Conservation (phyloP, 2,797 vertebrate species). For the Chloroceryle amazona region DNA sequence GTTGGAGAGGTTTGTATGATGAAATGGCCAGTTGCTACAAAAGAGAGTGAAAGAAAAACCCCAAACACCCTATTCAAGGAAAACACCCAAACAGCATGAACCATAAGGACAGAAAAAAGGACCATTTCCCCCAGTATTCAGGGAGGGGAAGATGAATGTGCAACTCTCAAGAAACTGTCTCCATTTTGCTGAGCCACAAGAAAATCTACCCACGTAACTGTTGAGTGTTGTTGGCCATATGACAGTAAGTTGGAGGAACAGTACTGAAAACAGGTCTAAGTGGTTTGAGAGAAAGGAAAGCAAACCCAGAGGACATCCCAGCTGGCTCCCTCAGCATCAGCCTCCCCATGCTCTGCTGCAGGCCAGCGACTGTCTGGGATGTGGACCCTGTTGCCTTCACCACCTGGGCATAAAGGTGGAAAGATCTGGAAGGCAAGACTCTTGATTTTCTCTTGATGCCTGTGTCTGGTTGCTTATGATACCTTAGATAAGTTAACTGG, state of each 20-base stretch:
- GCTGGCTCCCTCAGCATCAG: background rate
- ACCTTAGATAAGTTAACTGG: background rate
- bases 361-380: background rate
- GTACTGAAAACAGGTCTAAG: background rate
- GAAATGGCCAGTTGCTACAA: background rate
- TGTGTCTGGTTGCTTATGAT: background rate
- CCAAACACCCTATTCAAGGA: background rate
- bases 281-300: background rate
- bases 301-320: background rate
- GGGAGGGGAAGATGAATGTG: background rate
- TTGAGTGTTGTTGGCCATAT: background rate
- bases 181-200: background rate
- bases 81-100: background rate
- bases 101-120: background rate
- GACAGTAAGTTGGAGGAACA: background rate
- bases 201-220: background rate
- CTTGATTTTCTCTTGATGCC: background rate
- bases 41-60: background rate
- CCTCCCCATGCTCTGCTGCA: rapidly evolving
- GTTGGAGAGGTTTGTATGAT: background rate
- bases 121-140: background rate
- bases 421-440: background rate
- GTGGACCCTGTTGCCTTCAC: background rate
- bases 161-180: background rate
- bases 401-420: background rate